These are phyloP conservation scores for Margarornis squamiger DNA, from an alignment of 2,797 vertebrate genomes.

Conservation along the genomic window DNA sequence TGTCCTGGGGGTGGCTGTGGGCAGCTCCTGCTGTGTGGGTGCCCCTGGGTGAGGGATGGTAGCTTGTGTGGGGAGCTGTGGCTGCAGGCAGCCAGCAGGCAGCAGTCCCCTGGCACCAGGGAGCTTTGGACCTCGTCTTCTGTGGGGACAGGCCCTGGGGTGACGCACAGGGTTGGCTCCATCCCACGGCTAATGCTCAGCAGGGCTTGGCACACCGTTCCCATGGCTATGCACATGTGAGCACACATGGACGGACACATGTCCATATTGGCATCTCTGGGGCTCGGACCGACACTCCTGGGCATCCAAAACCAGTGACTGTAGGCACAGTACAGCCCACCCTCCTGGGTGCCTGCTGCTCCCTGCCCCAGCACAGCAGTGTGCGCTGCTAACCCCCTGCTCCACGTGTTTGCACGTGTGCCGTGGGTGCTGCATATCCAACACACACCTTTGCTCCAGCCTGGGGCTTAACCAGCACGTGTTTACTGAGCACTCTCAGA, in stretches of 20 bases:
- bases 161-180: not conserved
- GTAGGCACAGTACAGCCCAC: not conserved
- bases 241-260: accelerated
- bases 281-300: not conserved
- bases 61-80: not conserved
- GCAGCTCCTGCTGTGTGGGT: not conserved
- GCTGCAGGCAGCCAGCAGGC: not conserved
- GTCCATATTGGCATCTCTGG: not conserved
- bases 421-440: accelerated
- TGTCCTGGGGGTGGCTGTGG: not conserved
- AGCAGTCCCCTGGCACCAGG: not conserved
- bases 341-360: not conserved
- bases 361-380: not conserved
- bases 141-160: not conserved
- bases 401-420: accelerated
- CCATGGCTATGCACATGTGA: accelerated
- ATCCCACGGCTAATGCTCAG: not conserved
- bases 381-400: accelerated
- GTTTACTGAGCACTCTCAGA: not conserved
- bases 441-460: not conserved
- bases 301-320: not conserved
- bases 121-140: not conserved
- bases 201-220: accelerated
- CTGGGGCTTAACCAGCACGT: not conserved
- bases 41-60: not conserved